Conservation (phyloP, 1,140 invertebrate species). For the Olivierus martensii region DNA sequence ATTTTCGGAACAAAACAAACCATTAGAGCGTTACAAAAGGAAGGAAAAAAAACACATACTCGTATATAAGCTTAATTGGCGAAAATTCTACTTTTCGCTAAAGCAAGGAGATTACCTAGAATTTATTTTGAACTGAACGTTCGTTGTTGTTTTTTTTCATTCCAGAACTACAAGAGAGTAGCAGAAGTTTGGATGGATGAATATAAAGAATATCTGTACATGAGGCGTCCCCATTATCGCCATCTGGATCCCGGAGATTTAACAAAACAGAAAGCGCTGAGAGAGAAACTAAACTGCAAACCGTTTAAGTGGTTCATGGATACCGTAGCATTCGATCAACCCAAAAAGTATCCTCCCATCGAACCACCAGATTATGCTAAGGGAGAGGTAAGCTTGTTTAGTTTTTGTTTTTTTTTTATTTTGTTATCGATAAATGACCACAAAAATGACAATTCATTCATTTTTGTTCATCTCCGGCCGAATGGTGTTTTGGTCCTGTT, state of each 20-base stretch:
- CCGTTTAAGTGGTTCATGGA: slow-evolving; percentile 91
- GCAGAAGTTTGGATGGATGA: slow-evolving; percentile 31
- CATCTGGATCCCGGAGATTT: slow-evolving; percentile 50
- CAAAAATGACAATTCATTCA: too few relatives aligned
- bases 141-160: background rate
- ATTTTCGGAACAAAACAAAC: too few relatives aligned
- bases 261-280: slow-evolving; percentile 28
- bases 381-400: slow-evolving; percentile 46
- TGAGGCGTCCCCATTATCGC: slow-evolving; percentile 56
- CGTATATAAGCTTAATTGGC: too few relatives aligned
- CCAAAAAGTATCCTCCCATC: slow-evolving; percentile 75
- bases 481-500: too few relatives aligned
- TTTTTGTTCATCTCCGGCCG: too few relatives aligned
- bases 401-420: slow-evolving; percentile 18
- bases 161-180: slow-evolving; percentile 21
- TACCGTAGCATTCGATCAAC: slow-evolving; percentile 91
- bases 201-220: slow-evolving; percentile 26
- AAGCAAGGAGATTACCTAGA: too few relatives aligned
- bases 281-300: slow-evolving; percentile 24
- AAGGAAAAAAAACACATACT: too few relatives aligned
- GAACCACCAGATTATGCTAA: slow-evolving; percentile 74
- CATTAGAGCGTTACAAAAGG: too few relatives aligned
- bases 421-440: too few relatives aligned
- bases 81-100: too few relatives aligned
- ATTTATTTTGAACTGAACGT: too few relatives aligned